phyloP scores from a whole-genome alignment of 2,797 vertebrate genomes.

The Macropodus opercularis region DNA sequence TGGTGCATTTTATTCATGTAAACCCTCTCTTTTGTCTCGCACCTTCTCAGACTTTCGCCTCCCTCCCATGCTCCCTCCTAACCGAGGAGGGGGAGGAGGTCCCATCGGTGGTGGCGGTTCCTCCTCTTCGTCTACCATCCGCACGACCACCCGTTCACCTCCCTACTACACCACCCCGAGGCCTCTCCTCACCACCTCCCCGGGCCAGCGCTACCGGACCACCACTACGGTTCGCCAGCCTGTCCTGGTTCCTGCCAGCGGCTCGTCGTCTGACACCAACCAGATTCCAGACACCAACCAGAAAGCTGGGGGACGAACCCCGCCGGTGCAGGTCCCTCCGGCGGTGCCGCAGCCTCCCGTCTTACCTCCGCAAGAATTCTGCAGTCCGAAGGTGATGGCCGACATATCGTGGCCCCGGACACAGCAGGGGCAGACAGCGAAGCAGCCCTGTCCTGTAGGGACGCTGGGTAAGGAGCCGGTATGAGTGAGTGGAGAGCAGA shows the following conservation, averaged over 20 bases:
- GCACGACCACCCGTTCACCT: conserved; percentile 78
- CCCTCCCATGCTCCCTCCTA: conserved; percentile 71
- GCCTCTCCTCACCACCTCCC: conserved; percentile 83
- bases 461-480: conserved; percentile 69
- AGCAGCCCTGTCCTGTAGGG: conserved; percentile 91
- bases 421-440: conserved; percentile 91
- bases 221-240: conserved; percentile 80
- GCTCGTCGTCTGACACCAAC: conserved; percentile 72
- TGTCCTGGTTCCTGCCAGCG: conserved; percentile 67
- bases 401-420: conserved; percentile 96
- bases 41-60: conserved; percentile 69
- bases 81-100: conserved; percentile 51
- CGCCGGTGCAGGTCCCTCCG: conserved; percentile 72
- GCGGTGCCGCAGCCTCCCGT: conserved; percentile 81
- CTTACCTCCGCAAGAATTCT: conserved; percentile 88
- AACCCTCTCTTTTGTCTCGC: conserved; percentile 10
- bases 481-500: neutral
- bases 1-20: conserved; percentile 10
- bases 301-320: conserved; percentile 60
- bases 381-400: conserved; percentile 85
- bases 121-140: conserved; percentile 72
- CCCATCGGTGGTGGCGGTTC: conserved; percentile 60
- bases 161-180: conserved; percentile 81
- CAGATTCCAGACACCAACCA: conserved; percentile 78
- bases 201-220: conserved; percentile 86